A percentile compares a stretch with the other conserved stretches of the same genome.
These are phyloP conservation scores for Lasioglossum lativentre DNA, from an alignment of 2,888 invertebrate genomes.

Conservation along the genomic window DNA sequence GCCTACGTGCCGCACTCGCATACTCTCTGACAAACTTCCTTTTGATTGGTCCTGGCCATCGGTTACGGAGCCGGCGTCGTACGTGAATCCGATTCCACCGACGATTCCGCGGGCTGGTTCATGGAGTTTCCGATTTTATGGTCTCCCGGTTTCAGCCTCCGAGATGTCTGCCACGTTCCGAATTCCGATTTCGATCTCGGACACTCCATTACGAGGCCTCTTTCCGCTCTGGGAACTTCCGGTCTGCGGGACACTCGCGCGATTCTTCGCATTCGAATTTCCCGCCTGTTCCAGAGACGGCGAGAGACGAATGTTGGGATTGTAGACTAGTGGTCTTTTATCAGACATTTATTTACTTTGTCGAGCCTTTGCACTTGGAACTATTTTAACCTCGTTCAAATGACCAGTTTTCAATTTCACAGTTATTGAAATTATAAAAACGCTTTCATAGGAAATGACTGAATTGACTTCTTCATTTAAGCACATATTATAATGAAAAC, in stretches of 20 bases:
- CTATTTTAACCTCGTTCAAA: too few species aligned
- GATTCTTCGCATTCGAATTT: neutral
- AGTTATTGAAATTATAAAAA: too few species aligned
- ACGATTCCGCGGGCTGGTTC: slow-evolving; percentile 13
- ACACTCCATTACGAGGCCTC: neutral
- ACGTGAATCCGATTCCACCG: slow-evolving; percentile 41
- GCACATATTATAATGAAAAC: too few species aligned
- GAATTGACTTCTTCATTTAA: too few species aligned
- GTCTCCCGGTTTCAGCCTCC: neutral
- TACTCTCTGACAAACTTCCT: slow-evolving; percentile 74
- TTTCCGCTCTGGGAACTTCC: neutral
- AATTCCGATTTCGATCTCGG: neutral
- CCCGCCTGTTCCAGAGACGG: neutral
- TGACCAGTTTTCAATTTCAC: too few species aligned
- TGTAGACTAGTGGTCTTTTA: neutral
- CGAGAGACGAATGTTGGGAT: neutral
- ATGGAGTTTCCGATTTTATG: slow-evolving; percentile 39
- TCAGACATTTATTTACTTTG: neutral
- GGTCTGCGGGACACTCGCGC: neutral
- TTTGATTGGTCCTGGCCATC: slow-evolving; percentile 70
- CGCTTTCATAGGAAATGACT: too few species aligned
- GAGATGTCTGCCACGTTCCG: neutral
- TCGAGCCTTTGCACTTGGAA: neutral
- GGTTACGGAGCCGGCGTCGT: slow-evolving; percentile 28
- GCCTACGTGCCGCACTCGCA: slow-evolving; percentile 47